Conservation (phyloP, 2,888 invertebrate species). For the Sphecodes monilicornis region DNA sequence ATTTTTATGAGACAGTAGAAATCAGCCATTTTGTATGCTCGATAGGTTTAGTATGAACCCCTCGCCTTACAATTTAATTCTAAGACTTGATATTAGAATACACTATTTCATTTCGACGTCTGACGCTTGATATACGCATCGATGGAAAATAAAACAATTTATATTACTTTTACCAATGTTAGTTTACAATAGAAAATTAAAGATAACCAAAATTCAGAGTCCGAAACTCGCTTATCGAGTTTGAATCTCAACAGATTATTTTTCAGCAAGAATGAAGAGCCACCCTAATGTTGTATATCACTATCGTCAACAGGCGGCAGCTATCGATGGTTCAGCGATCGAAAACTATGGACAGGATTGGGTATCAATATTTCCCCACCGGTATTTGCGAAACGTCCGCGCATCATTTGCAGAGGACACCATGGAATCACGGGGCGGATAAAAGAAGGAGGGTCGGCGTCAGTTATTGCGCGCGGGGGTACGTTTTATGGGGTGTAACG, state of each 20-base stretch:
- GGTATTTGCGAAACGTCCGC: neutral
- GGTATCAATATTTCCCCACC: neutral
- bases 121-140: no score
- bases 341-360: neutral
- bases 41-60: no score
- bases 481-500: slow-evolving; percentile 82
- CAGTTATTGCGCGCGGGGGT: slow-evolving; percentile 78
- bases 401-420: neutral
- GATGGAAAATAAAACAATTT: no score
- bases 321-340: neutral
- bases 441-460: slow-evolving; percentile 75
- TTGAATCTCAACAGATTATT: neutral
- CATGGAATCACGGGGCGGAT: slow-evolving; percentile 57
- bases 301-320: neutral
- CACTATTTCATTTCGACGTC: no score
- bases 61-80: no score
- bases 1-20: no score
- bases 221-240: neutral
- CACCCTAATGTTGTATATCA: no score
- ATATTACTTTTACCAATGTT: no score
- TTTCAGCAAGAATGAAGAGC: neutral
- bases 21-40: no score
- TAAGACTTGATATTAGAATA: no score
- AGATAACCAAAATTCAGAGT: neutral
- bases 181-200: neutral